Evolutionary conservation across 1,140 invertebrate genomes (phyloP), one percentile per base, ranked within the genome.

Genomic region (Xylocopa sonorina): DNA sequence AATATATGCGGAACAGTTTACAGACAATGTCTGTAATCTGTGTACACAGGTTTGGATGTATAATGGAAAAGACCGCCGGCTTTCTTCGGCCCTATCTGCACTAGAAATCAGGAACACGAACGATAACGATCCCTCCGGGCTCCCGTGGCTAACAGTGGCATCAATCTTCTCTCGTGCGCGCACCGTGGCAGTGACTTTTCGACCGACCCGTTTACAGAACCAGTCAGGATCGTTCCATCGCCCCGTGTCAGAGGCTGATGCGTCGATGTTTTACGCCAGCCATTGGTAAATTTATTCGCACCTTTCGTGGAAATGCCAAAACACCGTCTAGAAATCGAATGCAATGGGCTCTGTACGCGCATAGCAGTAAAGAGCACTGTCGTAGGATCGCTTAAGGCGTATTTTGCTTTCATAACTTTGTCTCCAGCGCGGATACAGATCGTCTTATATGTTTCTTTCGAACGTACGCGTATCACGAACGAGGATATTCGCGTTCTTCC

Each of bases 171-270:
- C 58, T 66, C 64, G 76, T 63, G 66, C 60, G 48, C 51, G 60
- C 57, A 79, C 51, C 69, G 71, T 76, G 83, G 77, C 83, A 84
- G 77, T 84, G 83, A 84, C 82, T 84, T 80, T 76, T 84, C 78
- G 71, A 74, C 38, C 60, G 81, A 48, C 57, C 48, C 43, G 69
- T 34, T 50, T 63, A 53, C 69, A 79, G 81, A 83, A 73, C 69
- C 58, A 55, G 34, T 27, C 24, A 43, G 60, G 58, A 72, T 69
- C 64, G 41, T 78, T 69, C 16, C 62, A 41, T 78, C 50, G 38
- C 32, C 24, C n/a, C 41, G 50, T 41, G 29, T n/a, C 34, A 43
- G n/a, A n/a, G 48, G 41, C 32, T n/a, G 64, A 63, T 46, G 48
- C 43, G 5, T 38, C 53, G 16, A 57, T 69, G n/a, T 68, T 27